Conservation (phyloP, 2,797 vertebrate genomes). For the Myioborus melanocephalus region DNA sequence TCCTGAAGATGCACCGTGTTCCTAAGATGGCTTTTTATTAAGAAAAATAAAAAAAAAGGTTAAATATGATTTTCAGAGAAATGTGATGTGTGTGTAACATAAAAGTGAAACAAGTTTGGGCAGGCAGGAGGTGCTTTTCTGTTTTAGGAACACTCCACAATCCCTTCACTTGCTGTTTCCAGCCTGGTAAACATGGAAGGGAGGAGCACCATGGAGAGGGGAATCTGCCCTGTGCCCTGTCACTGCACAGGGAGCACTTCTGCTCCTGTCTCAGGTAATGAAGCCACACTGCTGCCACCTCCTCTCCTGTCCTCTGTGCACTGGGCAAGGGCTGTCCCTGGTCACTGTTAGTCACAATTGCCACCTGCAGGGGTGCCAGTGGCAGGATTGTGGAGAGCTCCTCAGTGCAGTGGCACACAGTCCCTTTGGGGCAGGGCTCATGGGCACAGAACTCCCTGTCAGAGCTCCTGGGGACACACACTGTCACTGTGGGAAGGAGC, state of each 20-base stretch:
- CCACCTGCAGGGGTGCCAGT: neutral
- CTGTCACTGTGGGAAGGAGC: neutral
- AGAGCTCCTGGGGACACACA: neutral
- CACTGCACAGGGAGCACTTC: accelerated
- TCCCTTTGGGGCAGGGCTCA: slow-evolving; percentile 32
- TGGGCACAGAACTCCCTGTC: neutral
- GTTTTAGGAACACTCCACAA: neutral
- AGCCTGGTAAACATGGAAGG: neutral
- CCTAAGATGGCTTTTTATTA: neutral
- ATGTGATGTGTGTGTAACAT: neutral
- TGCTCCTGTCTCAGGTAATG: neutral
- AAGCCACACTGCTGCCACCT: neutral
- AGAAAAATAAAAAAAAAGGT: slow-evolving; percentile 4
- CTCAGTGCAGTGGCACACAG: neutral
- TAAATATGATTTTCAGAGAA: neutral
- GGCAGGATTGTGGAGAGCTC: neutral
- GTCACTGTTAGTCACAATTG: neutral
- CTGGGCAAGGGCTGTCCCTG: neutral
- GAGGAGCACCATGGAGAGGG: neutral
- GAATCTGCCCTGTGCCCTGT: neutral
- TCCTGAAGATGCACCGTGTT: accelerated
- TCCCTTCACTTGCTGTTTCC: neutral
- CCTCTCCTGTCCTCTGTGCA: neutral
- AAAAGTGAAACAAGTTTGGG: neutral
- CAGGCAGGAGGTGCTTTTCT: neutral